phyloP scores from a whole-genome alignment of 2,113 vertebrate species.

The Leptocoma aspasia region DNA sequence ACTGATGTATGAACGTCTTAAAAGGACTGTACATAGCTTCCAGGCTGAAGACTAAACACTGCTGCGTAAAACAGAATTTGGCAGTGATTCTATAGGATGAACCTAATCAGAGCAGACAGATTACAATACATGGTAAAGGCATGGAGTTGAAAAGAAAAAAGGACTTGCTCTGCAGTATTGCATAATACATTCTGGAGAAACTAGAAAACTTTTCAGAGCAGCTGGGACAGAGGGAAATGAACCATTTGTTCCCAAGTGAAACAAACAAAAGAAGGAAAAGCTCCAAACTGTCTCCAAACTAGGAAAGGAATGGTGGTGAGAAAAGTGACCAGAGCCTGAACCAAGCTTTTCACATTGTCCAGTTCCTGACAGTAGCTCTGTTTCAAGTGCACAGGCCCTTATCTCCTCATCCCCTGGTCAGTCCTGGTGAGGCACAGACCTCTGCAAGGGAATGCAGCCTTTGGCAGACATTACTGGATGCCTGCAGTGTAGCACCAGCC shows the following conservation, averaged over 20 bases:
- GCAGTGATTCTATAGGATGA: constrained; percentile 51
- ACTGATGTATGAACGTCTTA: constrained; percentile 51
- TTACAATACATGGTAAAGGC: constrained; percentile 49
- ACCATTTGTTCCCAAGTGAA: constrained; percentile 29
- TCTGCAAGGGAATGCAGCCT: background rate
- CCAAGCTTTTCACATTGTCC: background rate
- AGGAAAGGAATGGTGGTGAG: constrained; percentile 18
- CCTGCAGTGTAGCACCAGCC: background rate
- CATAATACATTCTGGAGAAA: constrained; percentile 46
- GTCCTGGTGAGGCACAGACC: background rate
- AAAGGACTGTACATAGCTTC: constrained; percentile 47
- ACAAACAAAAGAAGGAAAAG: constrained; percentile 41
- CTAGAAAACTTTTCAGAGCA: constrained; percentile 46
- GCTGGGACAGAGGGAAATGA: constrained; percentile 35
- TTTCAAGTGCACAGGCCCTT: background rate
- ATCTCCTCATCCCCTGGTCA: background rate
- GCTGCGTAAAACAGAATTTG: constrained; percentile 53
- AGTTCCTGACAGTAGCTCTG: background rate
- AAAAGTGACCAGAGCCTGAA: constrained; percentile 11
- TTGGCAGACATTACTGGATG: background rate
- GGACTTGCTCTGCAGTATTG: background rate
- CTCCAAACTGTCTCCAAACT: constrained; percentile 31
- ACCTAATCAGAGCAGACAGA: constrained; percentile 58
- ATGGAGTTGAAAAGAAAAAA: constrained; percentile 14
- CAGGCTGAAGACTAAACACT: constrained; percentile 66